These are phyloP conservation scores for Podarcis siculus DNA, from an alignment of 2,797 vertebrate species.

Conservation along the genomic window DNA sequence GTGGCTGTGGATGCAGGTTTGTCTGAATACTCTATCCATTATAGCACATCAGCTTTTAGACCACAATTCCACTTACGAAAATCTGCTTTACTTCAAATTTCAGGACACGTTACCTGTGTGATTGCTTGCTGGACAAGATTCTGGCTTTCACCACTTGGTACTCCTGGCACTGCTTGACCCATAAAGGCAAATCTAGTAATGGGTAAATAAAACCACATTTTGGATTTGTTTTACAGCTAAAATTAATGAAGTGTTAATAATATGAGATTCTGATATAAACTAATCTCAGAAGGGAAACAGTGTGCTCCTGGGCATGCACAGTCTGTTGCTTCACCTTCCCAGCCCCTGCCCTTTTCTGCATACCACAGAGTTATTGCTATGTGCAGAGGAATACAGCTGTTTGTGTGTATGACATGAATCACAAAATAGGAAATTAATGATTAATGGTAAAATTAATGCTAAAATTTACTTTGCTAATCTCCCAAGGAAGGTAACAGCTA, in stretches of 20 bases:
- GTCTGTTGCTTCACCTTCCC: not conserved
- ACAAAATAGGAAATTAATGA: not conserved
- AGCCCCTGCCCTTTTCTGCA: not conserved
- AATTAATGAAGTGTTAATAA: not conserved
- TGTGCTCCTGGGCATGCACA: not conserved
- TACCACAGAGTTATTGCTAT: not conserved
- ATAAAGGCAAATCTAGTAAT: constrained; percentile 86
- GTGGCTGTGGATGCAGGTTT: not conserved
- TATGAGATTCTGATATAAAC: not conserved
- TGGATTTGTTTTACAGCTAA: not conserved
- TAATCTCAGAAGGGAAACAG: not conserved
- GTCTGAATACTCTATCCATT: not conserved
- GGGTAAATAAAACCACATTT: constrained; percentile 37
- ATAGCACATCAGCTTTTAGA: not conserved
- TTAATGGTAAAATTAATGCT: not conserved
- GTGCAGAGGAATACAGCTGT: not conserved
- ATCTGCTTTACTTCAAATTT: not conserved
- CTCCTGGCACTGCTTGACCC: constrained; percentile 76
- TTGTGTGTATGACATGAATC: not conserved
- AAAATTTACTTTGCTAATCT: not conserved
- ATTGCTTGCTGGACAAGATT: constrained; percentile 85
- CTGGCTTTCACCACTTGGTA: constrained; percentile 82
- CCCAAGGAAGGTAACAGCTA: not conserved
- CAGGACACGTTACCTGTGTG: constrained; percentile 82
- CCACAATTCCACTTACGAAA: constrained; percentile 38